These are phyloP conservation scores for Leptura quadrifasciata DNA, from an alignment of 2,888 invertebrate genomes.

Conservation along the genomic window DNA sequence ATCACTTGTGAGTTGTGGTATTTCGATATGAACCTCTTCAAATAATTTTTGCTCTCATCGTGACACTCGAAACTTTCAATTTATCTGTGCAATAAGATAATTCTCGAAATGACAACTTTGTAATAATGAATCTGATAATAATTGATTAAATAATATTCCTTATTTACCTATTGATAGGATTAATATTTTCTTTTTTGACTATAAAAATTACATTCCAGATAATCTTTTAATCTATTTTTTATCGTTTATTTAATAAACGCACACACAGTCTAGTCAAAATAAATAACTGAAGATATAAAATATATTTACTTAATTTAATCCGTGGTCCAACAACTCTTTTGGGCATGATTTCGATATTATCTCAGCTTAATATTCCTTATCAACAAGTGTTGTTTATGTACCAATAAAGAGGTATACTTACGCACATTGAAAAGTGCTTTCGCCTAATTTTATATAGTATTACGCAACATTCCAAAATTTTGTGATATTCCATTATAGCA, in stretches of 20 bases:
- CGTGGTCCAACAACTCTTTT: not conserved
- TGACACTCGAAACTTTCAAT: too few species aligned
- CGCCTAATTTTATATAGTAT: not conserved
- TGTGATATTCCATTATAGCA: too few species aligned
- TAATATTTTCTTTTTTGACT: not conserved
- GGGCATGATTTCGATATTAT: conserved; percentile 20
- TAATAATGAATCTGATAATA: too few species aligned
- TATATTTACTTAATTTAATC: conserved; percentile 3
- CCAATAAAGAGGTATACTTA: not conserved
- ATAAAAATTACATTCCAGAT: not conserved
- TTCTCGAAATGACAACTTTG: too few species aligned
- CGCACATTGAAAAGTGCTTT: not conserved
- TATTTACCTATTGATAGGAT: not conserved
- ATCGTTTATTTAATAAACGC: not conserved
- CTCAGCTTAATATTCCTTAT: conserved; percentile 20
- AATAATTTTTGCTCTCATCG: too few species aligned
- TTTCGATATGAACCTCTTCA: too few species aligned
- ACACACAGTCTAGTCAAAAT: conserved; percentile 15
- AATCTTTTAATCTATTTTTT: not conserved
- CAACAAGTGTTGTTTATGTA: not conserved
- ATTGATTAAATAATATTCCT: too few species aligned
- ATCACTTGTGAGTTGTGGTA: too few species aligned
- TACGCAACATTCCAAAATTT: too few species aligned
- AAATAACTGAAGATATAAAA: conserved; percentile 13
- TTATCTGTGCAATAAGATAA: too few species aligned